Evolutionary conservation across 2,797 vertebrate species (phyloP).

Genomic region (Bufotes viridis): DNA sequence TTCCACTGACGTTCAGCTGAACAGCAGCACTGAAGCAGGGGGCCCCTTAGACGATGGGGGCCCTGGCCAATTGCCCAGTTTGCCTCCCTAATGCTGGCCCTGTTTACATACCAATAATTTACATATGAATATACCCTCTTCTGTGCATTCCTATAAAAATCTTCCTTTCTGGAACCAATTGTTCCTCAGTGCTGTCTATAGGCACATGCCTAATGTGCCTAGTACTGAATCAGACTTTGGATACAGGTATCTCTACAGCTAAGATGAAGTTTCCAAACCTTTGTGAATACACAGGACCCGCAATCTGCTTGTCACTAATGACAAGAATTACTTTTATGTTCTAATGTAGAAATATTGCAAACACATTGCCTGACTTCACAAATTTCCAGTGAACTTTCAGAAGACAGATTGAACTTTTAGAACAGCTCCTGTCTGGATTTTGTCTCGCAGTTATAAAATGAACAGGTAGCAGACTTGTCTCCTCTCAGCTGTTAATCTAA

Average conservation of each 20-base stretch:
- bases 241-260: background rate
- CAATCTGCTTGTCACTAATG: conserved; percentile 47
- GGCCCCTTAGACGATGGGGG: no score
- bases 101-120: no score
- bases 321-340: conserved; percentile 45
- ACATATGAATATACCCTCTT: no score
- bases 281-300: background rate
- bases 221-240: background rate
- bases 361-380: conserved; percentile 54
- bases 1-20: no score
- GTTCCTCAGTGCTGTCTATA: background rate
- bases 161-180: background rate
- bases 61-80: no score
- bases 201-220: background rate
- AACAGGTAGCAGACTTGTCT: conserved; percentile 24
- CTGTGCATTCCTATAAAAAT: background rate
- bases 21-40: no score
- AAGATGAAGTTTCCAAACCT: background rate
- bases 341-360: conserved; percentile 32
- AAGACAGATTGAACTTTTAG: conserved; percentile 59
- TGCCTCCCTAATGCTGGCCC: no score
- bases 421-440: conserved; percentile 52
- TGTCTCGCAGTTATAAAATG: conserved; percentile 25
- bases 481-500: conserved; percentile 21
- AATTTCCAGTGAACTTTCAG: conserved; percentile 57